A percentile compares a stretch with the other conserved stretches of the same genome.
Evolutionary conservation across 1,140 invertebrate species (phyloP).

Genomic region (Ectropis grisescens): DNA sequence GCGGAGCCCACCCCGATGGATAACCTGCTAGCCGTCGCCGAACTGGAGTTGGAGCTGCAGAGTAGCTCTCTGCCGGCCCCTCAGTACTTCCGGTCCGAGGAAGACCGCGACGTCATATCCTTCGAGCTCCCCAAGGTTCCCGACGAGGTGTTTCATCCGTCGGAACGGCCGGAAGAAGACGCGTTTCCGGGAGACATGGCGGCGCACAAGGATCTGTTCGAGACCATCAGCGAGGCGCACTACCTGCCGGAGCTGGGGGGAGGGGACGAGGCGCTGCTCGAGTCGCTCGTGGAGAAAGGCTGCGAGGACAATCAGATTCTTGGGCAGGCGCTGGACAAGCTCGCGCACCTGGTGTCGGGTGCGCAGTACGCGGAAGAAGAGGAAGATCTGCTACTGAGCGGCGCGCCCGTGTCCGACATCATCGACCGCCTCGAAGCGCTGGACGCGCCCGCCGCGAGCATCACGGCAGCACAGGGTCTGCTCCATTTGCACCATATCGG

Average conservation of each 20-base stretch:
- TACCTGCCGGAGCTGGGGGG: constrained; percentile 68
- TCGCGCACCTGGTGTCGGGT: constrained; percentile 49
- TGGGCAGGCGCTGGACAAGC: constrained; percentile 58
- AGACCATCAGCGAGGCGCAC: constrained; percentile 63
- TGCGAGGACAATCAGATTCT: constrained; percentile 72
- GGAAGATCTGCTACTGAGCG: constrained; percentile 68
- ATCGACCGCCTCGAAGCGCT: constrained; percentile 70
- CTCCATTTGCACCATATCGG: constrained; percentile 64
- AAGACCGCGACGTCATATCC: constrained; percentile 57
- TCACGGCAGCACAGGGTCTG: constrained; percentile 56
- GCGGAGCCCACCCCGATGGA: constrained; percentile 59
- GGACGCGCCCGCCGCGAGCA: constrained; percentile 59
- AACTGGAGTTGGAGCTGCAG: constrained; percentile 70
- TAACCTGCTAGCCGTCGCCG: constrained; percentile 72
- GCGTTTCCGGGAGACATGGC: constrained; percentile 34
- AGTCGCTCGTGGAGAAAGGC: constrained; percentile 72
- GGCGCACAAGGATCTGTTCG: constrained; percentile 63
- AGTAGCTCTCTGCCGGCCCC: constrained; percentile 61
- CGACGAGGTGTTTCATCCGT: constrained; percentile 39
- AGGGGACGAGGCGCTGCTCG: constrained; percentile 70
- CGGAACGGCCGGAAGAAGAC: constrained; percentile 32
- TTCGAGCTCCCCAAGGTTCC: constrained; percentile 47
- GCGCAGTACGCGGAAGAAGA: constrained; percentile 72
- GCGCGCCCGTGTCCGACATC: constrained; percentile 71
- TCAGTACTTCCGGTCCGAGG: constrained; percentile 48